Evolutionary conservation across 2,113 vertebrate genomes (phyloP).

Genomic region (Oncorhynchus tshawytscha): DNA sequence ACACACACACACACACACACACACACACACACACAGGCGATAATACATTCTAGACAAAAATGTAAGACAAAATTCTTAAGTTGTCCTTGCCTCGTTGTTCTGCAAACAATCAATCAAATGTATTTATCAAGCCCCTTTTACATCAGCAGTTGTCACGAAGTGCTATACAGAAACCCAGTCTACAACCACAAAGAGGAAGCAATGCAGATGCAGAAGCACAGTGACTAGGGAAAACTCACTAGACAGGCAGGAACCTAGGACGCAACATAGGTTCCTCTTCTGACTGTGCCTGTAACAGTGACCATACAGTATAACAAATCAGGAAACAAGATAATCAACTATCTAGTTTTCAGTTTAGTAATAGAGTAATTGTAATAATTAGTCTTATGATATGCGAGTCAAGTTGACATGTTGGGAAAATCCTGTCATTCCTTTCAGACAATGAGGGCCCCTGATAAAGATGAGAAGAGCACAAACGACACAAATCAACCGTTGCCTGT

Average conservation of each 20-base stretch:
- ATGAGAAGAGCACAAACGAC: neutral
- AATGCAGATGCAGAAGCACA: too few relatives aligned
- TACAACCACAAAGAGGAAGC: too few relatives aligned
- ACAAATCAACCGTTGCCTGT: neutral
- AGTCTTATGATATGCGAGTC: neutral
- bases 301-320: neutral
- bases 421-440: conserved; percentile 1
- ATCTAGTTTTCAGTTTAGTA: neutral
- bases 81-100: neutral
- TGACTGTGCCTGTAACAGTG: neutral
- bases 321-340: neutral
- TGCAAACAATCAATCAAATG: neutral
- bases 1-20: neutral
- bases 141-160: too few relatives aligned
- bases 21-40: neutral
- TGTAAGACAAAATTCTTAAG: neutral
- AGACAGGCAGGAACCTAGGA: too few relatives aligned
- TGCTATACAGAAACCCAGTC: too few relatives aligned
- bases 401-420: conserved; percentile 1
- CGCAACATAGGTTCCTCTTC: neutral
- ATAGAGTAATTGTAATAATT: neutral
- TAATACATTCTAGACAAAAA: too few relatives aligned
- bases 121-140: too few relatives aligned
- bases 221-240: too few relatives aligned
- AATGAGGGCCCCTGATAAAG: neutral